These are phyloP conservation scores for Lipophrys pholis DNA, from an alignment of 2,113 vertebrate genomes.

Conservation along the genomic window DNA sequence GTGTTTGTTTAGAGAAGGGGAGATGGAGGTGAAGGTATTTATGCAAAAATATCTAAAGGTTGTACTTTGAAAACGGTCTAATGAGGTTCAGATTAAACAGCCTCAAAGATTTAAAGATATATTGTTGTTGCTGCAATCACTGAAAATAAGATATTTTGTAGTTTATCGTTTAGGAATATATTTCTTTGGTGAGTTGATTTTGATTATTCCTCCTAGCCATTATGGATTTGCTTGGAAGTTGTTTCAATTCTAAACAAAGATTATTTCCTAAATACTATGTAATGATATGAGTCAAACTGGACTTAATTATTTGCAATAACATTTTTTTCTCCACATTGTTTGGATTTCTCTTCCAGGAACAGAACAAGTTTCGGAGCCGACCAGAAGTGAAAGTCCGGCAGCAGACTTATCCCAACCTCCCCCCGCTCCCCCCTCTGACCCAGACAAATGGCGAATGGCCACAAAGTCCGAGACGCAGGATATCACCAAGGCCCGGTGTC, in stretches of 20 bases:
- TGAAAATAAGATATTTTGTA: too few species aligned
- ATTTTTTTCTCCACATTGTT: conserved; percentile 33
- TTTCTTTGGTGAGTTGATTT: not conserved
- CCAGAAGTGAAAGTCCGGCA: conserved; percentile 56
- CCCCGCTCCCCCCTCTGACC: conserved; percentile 40
- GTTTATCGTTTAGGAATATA: conserved; percentile 14
- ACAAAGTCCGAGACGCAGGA: conserved; percentile 39
- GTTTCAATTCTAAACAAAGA: conserved; percentile 39
- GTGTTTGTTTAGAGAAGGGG: not conserved
- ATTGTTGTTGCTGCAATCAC: too few species aligned
- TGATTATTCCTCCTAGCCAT: conserved; percentile 6
- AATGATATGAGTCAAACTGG: conserved; percentile 26
- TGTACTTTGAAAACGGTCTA: too few species aligned
- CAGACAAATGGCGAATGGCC: conserved; percentile 64
- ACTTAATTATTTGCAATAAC: conserved; percentile 31
- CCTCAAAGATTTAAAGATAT: too few species aligned
- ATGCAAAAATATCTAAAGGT: not conserved
- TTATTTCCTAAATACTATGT: conserved; percentile 25
- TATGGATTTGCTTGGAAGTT: conserved; percentile 29
- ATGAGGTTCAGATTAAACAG: too few species aligned
- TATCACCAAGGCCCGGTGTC: conserved; percentile 27
- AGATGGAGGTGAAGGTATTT: not conserved
- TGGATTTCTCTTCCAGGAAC: conserved; percentile 81
- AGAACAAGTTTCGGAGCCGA: conserved; percentile 77
- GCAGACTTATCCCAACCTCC: conserved; percentile 58